Conservation (phyloP, 2,113 vertebrate species). For the Limanda limanda region DNA sequence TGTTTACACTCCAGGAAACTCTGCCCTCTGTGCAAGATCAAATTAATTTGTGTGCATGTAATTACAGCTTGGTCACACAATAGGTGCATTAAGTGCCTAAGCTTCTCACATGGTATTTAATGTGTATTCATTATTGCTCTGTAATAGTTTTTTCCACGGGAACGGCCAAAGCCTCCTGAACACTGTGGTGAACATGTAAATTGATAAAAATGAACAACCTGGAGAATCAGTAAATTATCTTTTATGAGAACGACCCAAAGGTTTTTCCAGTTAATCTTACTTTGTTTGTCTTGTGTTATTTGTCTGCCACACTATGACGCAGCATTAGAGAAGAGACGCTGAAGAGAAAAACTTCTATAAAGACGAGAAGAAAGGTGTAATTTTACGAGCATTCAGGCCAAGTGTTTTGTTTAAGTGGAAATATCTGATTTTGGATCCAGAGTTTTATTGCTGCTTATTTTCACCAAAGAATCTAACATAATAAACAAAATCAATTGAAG, state of each 20-base stretch:
- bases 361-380: no score
- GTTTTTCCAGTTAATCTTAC: no score
- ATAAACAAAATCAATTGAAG: no score
- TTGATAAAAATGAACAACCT: neutral
- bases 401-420: no score
- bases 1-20: conserved; percentile 34
- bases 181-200: neutral
- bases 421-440: no score
- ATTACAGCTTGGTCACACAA: conserved; percentile 37
- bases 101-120: conserved; percentile 15
- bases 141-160: neutral
- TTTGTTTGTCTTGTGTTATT: neutral
- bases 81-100: conserved; percentile 4
- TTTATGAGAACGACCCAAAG: neutral
- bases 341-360: no score
- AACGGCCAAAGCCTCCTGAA: neutral
- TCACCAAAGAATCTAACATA: no score
- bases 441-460: no score
- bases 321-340: no score
- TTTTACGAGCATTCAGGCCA: no score
- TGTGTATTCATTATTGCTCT: conserved; percentile 25
- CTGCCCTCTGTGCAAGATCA: neutral
- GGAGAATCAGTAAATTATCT: neutral
- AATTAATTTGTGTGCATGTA: conserved; percentile 48
- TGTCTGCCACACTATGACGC: neutral